Base-by-base conservation (phyloP, 2,888 invertebrate genomes). In the Mellilla xanthometata region DNA sequence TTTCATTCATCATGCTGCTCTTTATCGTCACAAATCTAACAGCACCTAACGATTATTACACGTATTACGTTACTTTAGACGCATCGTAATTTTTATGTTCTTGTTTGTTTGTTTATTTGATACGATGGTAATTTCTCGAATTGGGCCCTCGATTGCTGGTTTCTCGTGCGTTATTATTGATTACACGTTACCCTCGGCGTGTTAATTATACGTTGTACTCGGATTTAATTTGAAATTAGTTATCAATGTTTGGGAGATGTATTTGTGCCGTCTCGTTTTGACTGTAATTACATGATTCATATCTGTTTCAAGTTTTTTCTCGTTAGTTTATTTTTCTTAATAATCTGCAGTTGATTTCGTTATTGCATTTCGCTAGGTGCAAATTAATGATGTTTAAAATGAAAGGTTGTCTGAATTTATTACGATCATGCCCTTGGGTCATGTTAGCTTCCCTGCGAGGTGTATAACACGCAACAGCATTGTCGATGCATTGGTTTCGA, bases 41-140 rank as follows among this genome's bases (percentile, higher is more conserved):
- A 74, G 78, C 83, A 83, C 74, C 72, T 74, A 71, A 77, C 73
- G 73, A 83, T 84, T 84, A 86, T 84, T 82, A 82, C 76, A 77
- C 74, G 73, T 84, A 82, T 87, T 82, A 83, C 72, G 78, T 84
- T 86, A 75, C 81, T 72, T 71, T 68, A 76, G 76, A 71, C 76
- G 79, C 74, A 62, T 79, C 73, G 72, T 83, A 76, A 82, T 81
- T 80, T 78, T 70, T 67, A 70, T 70, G 68, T 62, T 62, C 62
- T 58, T 68, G 65, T 76, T 56, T 82, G 76, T 86, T 86, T 86
- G 84, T 86, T 86, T 84, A 79, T 76, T 69, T 62, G 74, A 77
- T 68, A 75, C 60, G 65, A 65, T 62, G 72, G 70, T 76, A 75
- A 76, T 79, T 79, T 78, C 72, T 79, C 61, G 70, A 64, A 70